Base-by-base conservation (phyloP, 2,113 vertebrate species). In the Rhinopithecus roxellana region DNA sequence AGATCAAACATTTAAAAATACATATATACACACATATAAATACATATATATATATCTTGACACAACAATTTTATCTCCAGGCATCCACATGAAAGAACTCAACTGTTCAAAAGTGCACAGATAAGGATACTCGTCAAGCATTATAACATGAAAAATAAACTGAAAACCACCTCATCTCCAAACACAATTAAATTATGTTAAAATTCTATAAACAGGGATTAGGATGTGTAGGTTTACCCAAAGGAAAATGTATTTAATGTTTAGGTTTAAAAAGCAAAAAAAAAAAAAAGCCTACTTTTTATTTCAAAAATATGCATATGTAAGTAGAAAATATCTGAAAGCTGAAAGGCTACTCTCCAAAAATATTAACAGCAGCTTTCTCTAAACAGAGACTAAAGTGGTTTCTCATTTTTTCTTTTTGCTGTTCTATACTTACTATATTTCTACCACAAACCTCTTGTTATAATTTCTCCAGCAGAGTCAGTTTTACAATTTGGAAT, bases 131-230 rank as follows among this genome's bases (percentile, higher is more conserved):
- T 84, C 25, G 80, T n/a, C 40, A 70, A 89, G 45, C 4, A 85
- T 8, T 83, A 22, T 13, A 45, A 70, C 25, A 84, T 32, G 6
- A 16, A 57, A 92, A 97, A 83, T 35, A 64, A 43, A 93, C 0
- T 45, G 32, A 52, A 69, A 72, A 38, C 14, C 18, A 70, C 12
- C 25, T 79, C 67, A 83, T 70, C 27, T 64, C 55, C 48, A 69
- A 94, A 91, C 32, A 86, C 40, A 83, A 83, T 82, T 57, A 45
- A 78, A 86, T 52, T 85, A 89, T n/a, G n/a, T 91, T 96, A 97
- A 96, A 55, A 88, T 84, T 75, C 38, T 50, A 89, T 61, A 87
- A 52, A 80, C 30, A 43, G 59, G 86, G 57, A 93, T 45, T 55
- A 61, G 86, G n/a, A 70, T 74, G 13, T 86, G 2, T 18, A 59